These are phyloP conservation scores for Phthorimaea operculella DNA, from an alignment of 1,140 invertebrate genomes.

Conservation along the genomic window DNA sequence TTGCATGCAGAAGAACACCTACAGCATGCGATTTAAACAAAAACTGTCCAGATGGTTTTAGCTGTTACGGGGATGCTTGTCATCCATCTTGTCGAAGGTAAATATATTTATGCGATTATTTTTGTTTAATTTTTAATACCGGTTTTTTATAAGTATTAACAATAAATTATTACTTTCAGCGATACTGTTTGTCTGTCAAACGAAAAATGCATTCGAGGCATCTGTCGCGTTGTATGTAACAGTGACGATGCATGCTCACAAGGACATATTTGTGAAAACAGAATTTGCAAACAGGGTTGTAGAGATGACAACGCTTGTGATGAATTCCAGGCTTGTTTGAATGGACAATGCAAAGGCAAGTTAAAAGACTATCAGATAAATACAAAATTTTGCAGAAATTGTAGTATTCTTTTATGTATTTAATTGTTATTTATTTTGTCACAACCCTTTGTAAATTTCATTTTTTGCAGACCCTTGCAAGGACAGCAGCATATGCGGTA, in stretches of 20 bases:
- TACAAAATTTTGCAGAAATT: too few relatives aligned
- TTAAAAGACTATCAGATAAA: neutral
- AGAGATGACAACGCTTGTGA: constrained; percentile 83
- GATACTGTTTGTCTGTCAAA: constrained; percentile 84
- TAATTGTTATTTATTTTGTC: neutral
- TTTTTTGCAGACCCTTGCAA: constrained; percentile 78
- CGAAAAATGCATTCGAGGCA: constrained; percentile 83
- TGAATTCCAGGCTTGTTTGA: constrained; percentile 79
- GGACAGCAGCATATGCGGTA: constrained; percentile 77
- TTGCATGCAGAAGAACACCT: constrained; percentile 76
- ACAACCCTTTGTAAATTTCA: neutral
- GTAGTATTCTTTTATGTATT: neutral
- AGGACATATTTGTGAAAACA: constrained; percentile 87
- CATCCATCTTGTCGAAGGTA: constrained; percentile 78
- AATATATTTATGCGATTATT: too few relatives aligned
- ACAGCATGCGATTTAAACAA: constrained; percentile 71
- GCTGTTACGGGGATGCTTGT: constrained; percentile 80
- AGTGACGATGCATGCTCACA: constrained; percentile 82
- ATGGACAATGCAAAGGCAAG: constrained; percentile 82
- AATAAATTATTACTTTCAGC: constrained; percentile 65
- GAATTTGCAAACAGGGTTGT: constrained; percentile 87
- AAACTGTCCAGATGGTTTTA: constrained; percentile 75
- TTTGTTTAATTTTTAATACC: neutral
- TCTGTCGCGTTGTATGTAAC: constrained; percentile 86
- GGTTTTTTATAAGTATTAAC: neutral